Evolutionary conservation across 2,113 vertebrate genomes (phyloP).

Genomic region (Hypanus sabinus): DNA sequence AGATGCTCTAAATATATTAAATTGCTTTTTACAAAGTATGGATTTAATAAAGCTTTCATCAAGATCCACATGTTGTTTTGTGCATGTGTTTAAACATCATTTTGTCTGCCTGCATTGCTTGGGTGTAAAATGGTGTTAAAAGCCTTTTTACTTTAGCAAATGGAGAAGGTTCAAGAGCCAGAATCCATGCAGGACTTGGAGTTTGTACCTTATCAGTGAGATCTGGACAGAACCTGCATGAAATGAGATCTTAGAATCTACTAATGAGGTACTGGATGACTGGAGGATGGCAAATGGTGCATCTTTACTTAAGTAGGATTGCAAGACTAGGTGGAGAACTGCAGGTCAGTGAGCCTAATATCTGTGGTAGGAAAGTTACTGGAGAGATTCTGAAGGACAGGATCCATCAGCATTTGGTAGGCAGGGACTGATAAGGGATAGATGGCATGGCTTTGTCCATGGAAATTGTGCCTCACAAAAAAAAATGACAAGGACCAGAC

Average conservation of each 20-base stretch:
- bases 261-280: too few relatives aligned
- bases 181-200: not conserved
- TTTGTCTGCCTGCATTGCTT: not conserved
- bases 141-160: not conserved
- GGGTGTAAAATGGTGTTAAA: not conserved
- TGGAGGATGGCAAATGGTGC: too few relatives aligned
- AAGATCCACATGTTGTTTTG: not conserved
- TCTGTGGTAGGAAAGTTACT: too few relatives aligned
- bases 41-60: slow-evolving; percentile 33
- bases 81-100: not conserved
- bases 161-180: not conserved
- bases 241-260: not conserved
- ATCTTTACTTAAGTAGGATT: too few relatives aligned
- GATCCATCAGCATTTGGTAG: too few relatives aligned
- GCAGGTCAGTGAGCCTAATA: too few relatives aligned
- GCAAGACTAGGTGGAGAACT: too few relatives aligned
- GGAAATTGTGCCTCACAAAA: too few relatives aligned
- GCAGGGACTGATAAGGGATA: too few relatives aligned
- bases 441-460: too few relatives aligned
- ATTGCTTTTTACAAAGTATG: slow-evolving; percentile 19
- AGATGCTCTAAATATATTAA: not conserved
- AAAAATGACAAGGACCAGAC: too few relatives aligned
- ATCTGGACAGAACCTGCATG: not conserved
- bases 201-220: not conserved
- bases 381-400: too few relatives aligned